Conservation (phyloP, 2,888 invertebrate species). For the Tetranychus piercei region DNA sequence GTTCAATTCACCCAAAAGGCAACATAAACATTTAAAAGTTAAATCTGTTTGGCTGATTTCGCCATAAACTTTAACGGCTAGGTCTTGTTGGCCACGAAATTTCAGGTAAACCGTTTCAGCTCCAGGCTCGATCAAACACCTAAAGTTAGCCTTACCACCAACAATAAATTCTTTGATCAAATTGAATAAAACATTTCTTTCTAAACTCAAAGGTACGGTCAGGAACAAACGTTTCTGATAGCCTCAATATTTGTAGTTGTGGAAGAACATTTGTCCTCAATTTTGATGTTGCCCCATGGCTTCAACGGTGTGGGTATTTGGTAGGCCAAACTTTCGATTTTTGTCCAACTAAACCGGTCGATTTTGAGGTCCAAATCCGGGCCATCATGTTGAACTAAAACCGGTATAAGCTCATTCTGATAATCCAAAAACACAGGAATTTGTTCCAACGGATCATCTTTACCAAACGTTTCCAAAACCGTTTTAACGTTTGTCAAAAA, state of each 20-base stretch:
- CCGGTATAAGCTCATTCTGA: too few relatives aligned
- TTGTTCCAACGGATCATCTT: too few relatives aligned
- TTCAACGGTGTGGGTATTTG: neutral
- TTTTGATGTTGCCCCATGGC: neutral
- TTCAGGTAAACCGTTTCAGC: neutral
- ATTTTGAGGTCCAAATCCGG: too few relatives aligned
- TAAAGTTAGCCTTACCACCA: neutral
- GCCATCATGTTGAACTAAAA: too few relatives aligned
- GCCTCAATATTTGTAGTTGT: neutral
- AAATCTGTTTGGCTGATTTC: too few relatives aligned
- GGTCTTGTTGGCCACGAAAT: neutral
- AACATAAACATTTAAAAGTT: neutral
- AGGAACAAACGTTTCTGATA: neutral
- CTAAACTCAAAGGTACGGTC: neutral
- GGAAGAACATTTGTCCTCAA: neutral
- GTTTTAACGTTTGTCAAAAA: too few relatives aligned
- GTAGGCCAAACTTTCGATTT: too few relatives aligned
- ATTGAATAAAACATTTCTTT: neutral
- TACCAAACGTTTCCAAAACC: too few relatives aligned
- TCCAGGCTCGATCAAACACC: neutral
- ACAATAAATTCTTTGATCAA: neutral
- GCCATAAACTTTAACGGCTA: too few relatives aligned
- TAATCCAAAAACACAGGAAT: too few relatives aligned
- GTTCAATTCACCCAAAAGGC: neutral
- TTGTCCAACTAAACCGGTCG: too few relatives aligned